Evolutionary conservation across 2,888 invertebrate species (phyloP).

Genomic region (Leptopterna dolabrata): DNA sequence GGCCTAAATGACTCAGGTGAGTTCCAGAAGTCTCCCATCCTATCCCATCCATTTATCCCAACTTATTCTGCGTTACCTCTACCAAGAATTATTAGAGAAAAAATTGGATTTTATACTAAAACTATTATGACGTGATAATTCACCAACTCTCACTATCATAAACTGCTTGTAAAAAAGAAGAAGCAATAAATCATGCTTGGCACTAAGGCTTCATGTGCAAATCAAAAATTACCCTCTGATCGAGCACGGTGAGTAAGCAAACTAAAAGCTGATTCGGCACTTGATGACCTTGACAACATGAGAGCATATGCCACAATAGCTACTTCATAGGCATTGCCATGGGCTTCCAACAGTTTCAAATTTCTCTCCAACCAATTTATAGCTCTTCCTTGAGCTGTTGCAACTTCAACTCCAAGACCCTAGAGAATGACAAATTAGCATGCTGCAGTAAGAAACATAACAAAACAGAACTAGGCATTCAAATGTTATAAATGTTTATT

Average conservation of each 20-base stretch:
- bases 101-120: no score
- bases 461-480: conserved; percentile 35
- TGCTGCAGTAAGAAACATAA: background rate
- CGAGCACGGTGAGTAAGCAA: conserved; percentile 76
- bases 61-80: no score
- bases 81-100: no score
- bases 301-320: conserved; percentile 92
- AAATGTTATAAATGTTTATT: conserved; percentile 29
- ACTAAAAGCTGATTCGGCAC: conserved; percentile 84
- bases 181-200: no score
- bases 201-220: background rate
- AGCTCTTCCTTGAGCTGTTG: conserved; percentile 80
- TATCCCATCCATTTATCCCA: no score
- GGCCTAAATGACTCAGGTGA: no score
- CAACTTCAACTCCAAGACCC: conserved; percentile 81
- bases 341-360: conserved; percentile 78
- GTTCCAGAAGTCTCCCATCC: no score
- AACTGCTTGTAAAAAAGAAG: no score
- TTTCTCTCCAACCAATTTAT: conserved; percentile 85
- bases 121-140: no score
- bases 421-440: conserved; percentile 63
- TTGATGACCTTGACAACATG: conserved; percentile 84
- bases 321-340: conserved; percentile 83
- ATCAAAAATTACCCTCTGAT: conserved; percentile 71
- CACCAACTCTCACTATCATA: no score